A percentile compares a stretch with the other conserved stretches of the same genome.
phyloP scores from a whole-genome alignment of 2,888 invertebrate species.

The Galerucella nymphaeae region DNA sequence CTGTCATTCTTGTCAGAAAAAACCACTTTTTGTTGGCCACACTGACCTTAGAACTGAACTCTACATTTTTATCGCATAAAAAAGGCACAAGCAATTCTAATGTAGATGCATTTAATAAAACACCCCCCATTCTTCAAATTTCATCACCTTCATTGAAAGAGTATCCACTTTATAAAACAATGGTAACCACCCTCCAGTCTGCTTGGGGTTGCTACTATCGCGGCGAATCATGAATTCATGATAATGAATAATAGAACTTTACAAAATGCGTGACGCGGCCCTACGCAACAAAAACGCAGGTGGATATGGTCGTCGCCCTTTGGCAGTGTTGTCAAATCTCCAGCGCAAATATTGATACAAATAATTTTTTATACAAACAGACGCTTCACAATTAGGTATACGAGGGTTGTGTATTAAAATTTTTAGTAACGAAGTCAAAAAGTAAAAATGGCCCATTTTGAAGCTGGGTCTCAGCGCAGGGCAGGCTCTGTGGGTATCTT shows the following conservation, averaged over 20 bases:
- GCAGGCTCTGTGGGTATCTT: too few relatives aligned
- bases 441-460: too few relatives aligned
- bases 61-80: neutral
- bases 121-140: conserved; percentile 2
- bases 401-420: too few relatives aligned
- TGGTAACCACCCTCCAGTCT: conserved; percentile 7
- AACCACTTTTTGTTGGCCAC: too few relatives aligned
- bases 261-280: conserved; percentile 20
- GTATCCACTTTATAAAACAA: conserved; percentile 15
- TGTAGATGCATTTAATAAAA: neutral
- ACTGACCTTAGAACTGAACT: too few relatives aligned
- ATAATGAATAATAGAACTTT: conserved; percentile 16
- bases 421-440: too few relatives aligned
- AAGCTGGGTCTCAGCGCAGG: too few relatives aligned
- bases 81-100: neutral
- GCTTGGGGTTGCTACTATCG: neutral
- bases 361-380: too few relatives aligned
- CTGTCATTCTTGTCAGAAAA: too few relatives aligned
- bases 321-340: conserved; percentile 10
- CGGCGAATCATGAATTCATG: neutral
- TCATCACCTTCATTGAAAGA: conserved; percentile 1
- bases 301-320: conserved; percentile 32
- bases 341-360: neutral
- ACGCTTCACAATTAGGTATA: too few relatives aligned
- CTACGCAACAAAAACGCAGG: conserved; percentile 26